Percentiles rank a stretch among this genome's conserved stretches.
phyloP scores from a whole-genome alignment of 2,797 vertebrate species.

The Australoheros facetus region DNA sequence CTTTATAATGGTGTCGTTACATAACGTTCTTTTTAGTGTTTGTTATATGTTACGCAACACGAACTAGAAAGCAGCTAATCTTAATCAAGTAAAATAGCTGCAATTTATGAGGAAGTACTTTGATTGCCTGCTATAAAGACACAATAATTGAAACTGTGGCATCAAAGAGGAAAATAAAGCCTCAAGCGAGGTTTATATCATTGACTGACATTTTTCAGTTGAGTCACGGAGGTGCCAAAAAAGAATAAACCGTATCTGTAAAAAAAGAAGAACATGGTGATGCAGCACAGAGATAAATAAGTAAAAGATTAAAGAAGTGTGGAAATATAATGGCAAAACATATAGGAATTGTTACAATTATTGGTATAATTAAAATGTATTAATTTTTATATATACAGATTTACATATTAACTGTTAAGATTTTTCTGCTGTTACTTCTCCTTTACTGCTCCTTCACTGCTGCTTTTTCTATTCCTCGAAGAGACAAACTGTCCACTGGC shows the following conservation, averaged over 20 bases:
- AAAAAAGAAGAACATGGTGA: background rate
- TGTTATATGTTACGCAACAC: conserved; percentile 13
- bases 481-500: too few relatives aligned
- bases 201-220: background rate
- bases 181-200: background rate
- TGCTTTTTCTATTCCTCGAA: too few relatives aligned
- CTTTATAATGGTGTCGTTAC: conserved; percentile 20
- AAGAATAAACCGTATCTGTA: background rate
- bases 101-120: conserved; percentile 7
- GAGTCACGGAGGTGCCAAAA: background rate
- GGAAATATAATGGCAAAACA: background rate
- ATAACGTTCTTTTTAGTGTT: background rate
- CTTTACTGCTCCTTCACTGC: too few relatives aligned
- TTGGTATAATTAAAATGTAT: background rate
- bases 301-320: background rate
- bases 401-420: too few relatives aligned
- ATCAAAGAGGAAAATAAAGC: conserved; percentile 1
- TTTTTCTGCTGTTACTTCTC: too few relatives aligned
- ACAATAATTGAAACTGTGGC: background rate
- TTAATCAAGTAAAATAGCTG: background rate
- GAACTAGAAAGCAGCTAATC: conserved; percentile 2
- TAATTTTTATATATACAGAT: background rate
- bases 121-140: background rate
- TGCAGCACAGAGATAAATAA: background rate
- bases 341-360: background rate